Evolutionary conservation across 1,140 invertebrate genomes (phyloP), one percentile per base, ranked within the genome.

Genomic region (Cecropterus lyciades): DNA sequence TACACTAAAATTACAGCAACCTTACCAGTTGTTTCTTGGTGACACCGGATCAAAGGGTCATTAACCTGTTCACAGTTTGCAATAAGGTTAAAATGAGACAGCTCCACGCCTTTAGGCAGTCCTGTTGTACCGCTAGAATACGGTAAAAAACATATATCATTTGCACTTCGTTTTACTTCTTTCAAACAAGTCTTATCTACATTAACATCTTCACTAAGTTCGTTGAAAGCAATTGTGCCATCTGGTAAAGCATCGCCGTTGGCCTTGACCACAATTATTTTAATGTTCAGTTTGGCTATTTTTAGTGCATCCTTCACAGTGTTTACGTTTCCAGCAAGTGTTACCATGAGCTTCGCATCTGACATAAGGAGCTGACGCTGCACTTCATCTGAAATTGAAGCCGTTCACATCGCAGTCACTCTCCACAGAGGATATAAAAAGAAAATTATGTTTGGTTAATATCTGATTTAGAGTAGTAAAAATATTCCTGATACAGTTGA

Each of bases 101-200:
- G 82, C 87, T 97, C 94, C 0, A 98, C 97, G 10, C 97, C 97
- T 93, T 98, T 99, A 0, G 98, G 97, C 57, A 96, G 78, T 16
- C 98, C 97, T 14, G 97, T 98, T 1, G 97, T 98, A 14, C 97
- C 97, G 80, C 97, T 98, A 0, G 97, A 96, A 84, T 94, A 96
- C 8, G 95, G 95, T 53, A 96, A 69, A 55, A 95, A 85, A 51
- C 93, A 91, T 9, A 94, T 81, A 72, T 95, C 94, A 17, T 94
- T 84, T 0, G 74, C 20, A 60, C 74, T 81, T 52, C 92, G 79
- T 68, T 86, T 90, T 0, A 91, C 86, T 74, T 87, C 67, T 72
- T 89, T 93, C 37, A 93, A 77, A 70, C 87, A 91, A 5, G 89
- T 87, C 40, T 92, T 92, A 42, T 95, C 93, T 6, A 93, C 84